Percentiles rank a stretch among this genome's conserved stretches.
phyloP scores from a whole-genome alignment of 2,113 vertebrate species.

The Peromyscus leucopus region DNA sequence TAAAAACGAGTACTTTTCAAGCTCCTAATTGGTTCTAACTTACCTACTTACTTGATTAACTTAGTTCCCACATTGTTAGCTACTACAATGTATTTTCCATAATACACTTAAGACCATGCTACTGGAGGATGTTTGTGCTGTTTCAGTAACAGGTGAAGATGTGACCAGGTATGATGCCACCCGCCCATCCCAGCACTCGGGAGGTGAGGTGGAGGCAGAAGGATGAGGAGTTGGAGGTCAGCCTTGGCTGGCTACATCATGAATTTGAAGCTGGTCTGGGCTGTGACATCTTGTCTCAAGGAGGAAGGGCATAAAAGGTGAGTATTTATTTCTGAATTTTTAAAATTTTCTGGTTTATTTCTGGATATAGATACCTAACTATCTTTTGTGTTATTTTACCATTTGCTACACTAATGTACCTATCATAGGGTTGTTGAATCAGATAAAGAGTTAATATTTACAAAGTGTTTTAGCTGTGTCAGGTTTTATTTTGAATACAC shows the following conservation, averaged over 20 bases:
- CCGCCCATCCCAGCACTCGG: background rate
- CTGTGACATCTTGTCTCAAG: background rate
- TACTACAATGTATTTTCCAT: conserved; percentile 30
- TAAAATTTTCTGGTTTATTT: background rate
- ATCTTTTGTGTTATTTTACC: conserved; percentile 61
- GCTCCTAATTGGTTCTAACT: conserved; percentile 39
- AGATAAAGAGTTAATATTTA: conserved; percentile 80
- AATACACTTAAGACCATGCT: background rate
- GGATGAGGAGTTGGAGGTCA: background rate
- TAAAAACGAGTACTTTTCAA: conserved; percentile 40
- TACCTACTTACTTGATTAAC: conserved; percentile 7
- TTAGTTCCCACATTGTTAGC: conserved; percentile 7
- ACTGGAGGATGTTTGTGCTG: background rate
- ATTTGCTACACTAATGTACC: conserved; percentile 54
- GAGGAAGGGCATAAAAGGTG: background rate
- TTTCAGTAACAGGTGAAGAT: background rate
- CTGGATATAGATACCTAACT: conserved; percentile 43
- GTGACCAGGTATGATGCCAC: background rate
- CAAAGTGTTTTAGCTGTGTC: conserved; percentile 79
- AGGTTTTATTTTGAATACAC: conserved; percentile 71
- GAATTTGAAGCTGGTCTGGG: background rate
- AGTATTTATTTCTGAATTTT: conserved; percentile 58
- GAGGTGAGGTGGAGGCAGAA: background rate
- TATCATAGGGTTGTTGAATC: conserved; percentile 62
- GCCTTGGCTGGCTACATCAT: background rate